phyloP scores from a whole-genome alignment of 2,113 vertebrate species.

The Delphinus delphis region DNA sequence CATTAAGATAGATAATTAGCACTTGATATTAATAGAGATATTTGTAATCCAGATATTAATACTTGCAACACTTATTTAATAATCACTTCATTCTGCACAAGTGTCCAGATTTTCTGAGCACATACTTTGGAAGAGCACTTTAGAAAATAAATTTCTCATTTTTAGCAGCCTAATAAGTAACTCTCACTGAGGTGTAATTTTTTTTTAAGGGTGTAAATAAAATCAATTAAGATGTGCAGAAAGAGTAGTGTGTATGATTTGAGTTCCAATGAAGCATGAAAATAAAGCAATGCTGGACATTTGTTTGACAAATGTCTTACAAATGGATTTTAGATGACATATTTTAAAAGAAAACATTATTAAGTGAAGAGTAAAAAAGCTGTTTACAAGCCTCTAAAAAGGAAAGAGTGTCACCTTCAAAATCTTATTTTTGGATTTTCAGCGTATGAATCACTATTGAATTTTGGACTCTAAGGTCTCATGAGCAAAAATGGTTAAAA shows the following conservation, averaged over 20 bases:
- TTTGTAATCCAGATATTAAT: constrained; percentile 26
- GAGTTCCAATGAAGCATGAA: background rate
- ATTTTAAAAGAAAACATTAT: background rate
- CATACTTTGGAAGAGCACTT: constrained; percentile 26
- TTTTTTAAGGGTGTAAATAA: constrained; percentile 18
- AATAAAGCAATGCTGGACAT: background rate
- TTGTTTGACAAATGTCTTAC: background rate
- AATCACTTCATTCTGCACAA: constrained; percentile 2
- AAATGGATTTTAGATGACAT: background rate
- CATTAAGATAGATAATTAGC: constrained; percentile 11
- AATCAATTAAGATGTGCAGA: constrained; percentile 25
- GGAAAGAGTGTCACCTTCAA: background rate
- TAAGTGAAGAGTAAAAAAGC: background rate
- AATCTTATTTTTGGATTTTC: background rate
- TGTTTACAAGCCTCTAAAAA: background rate
- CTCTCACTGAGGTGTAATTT: background rate
- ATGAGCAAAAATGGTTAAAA: background rate
- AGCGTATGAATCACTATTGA: background rate
- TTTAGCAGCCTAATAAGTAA: constrained; percentile 33
- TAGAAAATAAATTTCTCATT: constrained; percentile 48
- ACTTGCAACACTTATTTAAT: constrained; percentile 34
- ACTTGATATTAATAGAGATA: constrained; percentile 45
- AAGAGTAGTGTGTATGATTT: background rate
- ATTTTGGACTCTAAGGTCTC: background rate
- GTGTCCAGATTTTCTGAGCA: constrained; percentile 34